Conservation (phyloP, 1,140 invertebrate species). For the Nasonia longicornis region DNA sequence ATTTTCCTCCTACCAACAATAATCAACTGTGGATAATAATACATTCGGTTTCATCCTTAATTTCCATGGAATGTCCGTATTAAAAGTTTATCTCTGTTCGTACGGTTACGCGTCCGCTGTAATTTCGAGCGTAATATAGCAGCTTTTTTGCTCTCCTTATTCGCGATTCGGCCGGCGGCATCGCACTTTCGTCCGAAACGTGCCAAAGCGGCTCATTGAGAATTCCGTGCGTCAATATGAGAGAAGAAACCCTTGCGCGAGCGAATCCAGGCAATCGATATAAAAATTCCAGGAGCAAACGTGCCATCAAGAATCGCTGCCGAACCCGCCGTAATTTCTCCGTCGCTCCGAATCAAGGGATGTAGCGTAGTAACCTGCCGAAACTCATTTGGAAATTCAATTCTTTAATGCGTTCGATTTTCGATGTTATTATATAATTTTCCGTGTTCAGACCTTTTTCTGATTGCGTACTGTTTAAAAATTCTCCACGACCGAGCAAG, state of each 20-base stretch:
- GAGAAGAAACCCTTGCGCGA: slow-evolving; percentile 24
- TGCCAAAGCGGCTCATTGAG: slow-evolving; percentile 35
- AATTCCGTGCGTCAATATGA: slow-evolving; percentile 43
- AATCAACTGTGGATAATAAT: background rate
- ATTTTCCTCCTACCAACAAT: too few relatives aligned
- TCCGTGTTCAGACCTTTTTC: too few relatives aligned
- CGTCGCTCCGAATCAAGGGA: background rate
- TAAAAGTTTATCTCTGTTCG: background rate
- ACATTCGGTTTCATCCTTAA: background rate
- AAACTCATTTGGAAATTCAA: slow-evolving; percentile 34
- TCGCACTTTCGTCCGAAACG: slow-evolving; percentile 19
- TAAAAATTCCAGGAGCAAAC: slow-evolving; percentile 34
- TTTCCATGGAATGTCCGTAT: background rate
- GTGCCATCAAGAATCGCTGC: slow-evolving; percentile 27
- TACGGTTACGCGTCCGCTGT: background rate
- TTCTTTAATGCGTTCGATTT: background rate
- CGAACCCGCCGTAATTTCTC: slow-evolving; percentile 26
- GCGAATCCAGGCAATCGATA: slow-evolving; percentile 34
- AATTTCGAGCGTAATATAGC: background rate
- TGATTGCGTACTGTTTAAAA: background rate
- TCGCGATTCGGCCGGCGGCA: slow-evolving; percentile 27
- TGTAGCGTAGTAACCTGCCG: background rate
- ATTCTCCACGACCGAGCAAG: too few relatives aligned
- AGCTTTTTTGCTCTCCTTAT: slow-evolving; percentile 20
- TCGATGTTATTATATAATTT: too few relatives aligned